Evolutionary conservation across 2,888 invertebrate genomes (phyloP).

Genomic region (Cosmia trapezina): DNA sequence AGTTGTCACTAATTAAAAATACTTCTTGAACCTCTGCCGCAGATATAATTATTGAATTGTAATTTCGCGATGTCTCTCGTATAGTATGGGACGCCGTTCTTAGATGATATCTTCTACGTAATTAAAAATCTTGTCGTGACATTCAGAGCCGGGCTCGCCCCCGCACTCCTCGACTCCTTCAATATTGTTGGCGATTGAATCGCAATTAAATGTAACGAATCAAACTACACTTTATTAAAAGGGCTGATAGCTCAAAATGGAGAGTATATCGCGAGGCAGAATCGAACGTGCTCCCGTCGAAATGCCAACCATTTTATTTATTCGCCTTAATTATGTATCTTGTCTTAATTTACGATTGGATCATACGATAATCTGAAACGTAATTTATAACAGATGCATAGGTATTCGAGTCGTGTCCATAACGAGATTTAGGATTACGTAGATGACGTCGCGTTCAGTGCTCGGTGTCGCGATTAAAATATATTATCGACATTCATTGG

Average conservation of each 20-base stretch:
- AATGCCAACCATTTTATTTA: conserved; percentile 91
- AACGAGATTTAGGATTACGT: conserved; percentile 89
- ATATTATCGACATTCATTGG: conserved; percentile 88
- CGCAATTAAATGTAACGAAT: conserved; percentile 89
- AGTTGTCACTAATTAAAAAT: conserved; percentile 80
- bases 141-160: conserved; percentile 88
- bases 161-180: conserved; percentile 87
- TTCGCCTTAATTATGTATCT: conserved; percentile 91
- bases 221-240: conserved; percentile 90
- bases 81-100: conserved; percentile 84
- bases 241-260: conserved; percentile 89
- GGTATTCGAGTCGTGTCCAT: conserved; percentile 88
- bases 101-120: conserved; percentile 90
- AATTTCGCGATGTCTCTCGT: conserved; percentile 86
- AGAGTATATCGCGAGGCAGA: conserved; percentile 80
- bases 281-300: conserved; percentile 90
- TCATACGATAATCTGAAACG: conserved; percentile 90
- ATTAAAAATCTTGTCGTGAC: conserved; percentile 91
- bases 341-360: conserved; percentile 91
- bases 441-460: conserved; percentile 81
- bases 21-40: conserved; percentile 70
- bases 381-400: conserved; percentile 90
- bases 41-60: conserved; percentile 88
- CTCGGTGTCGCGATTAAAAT: conserved; percentile 83
- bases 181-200: conserved; percentile 90